Conservation (phyloP, 2,113 vertebrate genomes). For the Theristicus caerulescens region DNA sequence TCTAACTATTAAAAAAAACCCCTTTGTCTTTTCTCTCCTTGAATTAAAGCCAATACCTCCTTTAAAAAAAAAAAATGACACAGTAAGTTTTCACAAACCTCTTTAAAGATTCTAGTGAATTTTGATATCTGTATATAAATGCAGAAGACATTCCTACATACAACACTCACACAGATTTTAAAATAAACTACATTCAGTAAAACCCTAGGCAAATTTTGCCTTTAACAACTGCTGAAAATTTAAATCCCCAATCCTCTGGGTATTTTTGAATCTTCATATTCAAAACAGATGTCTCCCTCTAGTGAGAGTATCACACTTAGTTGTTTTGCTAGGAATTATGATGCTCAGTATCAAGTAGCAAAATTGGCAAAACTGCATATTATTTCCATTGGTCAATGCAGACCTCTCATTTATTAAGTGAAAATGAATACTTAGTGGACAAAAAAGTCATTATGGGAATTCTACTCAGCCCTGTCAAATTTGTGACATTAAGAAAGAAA, state of each 20-base stretch:
- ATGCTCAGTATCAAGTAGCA: neutral
- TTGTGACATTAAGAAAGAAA: neutral
- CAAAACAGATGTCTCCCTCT: neutral
- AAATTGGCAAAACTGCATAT: neutral
- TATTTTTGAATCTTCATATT: neutral
- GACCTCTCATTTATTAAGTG: neutral
- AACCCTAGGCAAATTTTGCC: neutral
- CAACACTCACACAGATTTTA: neutral
- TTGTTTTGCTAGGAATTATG: neutral
- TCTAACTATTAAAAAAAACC: neutral
- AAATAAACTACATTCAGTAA: neutral
- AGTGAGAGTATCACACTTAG: neutral
- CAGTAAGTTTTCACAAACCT: neutral
- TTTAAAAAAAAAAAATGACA: neutral
- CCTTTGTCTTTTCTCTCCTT: neutral
- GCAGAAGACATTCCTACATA: neutral
- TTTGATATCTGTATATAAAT: neutral
- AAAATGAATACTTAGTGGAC: neutral
- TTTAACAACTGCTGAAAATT: neutral
- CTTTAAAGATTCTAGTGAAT: neutral
- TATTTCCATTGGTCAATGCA: neutral
- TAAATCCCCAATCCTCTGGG: accelerated
- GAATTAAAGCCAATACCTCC: neutral
- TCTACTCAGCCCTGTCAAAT: neutral
- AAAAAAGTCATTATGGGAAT: neutral